Conservation (phyloP, 2,888 invertebrate genomes). For the Pseudoips prasinana region DNA sequence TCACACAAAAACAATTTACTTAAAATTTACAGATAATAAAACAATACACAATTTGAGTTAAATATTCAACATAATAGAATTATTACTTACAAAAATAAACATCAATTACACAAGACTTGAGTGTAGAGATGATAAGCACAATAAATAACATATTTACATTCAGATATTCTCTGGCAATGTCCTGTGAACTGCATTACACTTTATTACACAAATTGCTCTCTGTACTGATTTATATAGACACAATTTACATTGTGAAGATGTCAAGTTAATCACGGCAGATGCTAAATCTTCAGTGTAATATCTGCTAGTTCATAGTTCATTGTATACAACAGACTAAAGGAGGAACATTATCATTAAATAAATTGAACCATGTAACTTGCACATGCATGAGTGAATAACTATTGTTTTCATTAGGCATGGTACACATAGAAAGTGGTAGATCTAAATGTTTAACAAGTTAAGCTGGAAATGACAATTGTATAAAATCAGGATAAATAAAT, state of each 20-base stretch:
- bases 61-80: conserved; percentile 73
- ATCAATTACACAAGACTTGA: conserved; percentile 53
- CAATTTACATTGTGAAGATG: too few relatives aligned
- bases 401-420: too few relatives aligned
- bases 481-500: conserved; percentile 19
- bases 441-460: too few relatives aligned
- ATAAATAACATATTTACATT: conserved; percentile 34
- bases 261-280: too few relatives aligned
- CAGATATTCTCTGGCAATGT: conserved; percentile 16
- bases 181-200: conserved; percentile 12
- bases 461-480: conserved; percentile 1
- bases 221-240: too few relatives aligned
- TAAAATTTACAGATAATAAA: conserved; percentile 77
- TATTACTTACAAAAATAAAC: conserved; percentile 68
- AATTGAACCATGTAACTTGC: conserved; percentile 11
- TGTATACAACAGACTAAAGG: not conserved
- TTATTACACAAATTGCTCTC: conserved; percentile 4
- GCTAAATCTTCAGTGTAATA: too few relatives aligned
- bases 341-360: conserved; percentile 26
- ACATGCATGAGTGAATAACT: conserved; percentile 18
- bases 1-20: conserved; percentile 75
- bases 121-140: conserved; percentile 28
- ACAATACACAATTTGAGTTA: conserved; percentile 65
- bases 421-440: not conserved
- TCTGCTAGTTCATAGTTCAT: too few relatives aligned